Evolutionary conservation across 2,888 invertebrate species (phyloP), one percentile per base, ranked within the genome.

Genomic region (Stenotaenia linearis): DNA sequence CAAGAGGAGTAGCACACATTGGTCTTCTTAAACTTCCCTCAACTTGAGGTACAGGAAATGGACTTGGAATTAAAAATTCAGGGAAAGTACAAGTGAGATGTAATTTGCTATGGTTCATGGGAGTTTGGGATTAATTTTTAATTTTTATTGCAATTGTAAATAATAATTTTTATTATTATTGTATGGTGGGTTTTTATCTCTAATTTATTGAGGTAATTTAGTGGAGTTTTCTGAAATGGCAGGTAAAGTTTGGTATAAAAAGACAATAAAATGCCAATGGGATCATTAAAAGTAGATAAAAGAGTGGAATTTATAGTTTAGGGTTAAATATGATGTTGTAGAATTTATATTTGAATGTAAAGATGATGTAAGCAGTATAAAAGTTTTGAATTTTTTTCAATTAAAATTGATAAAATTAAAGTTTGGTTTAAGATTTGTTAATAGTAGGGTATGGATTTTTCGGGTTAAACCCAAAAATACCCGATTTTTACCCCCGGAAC

Each of bases 31-130:
- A 61, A 61, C 28, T 18, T 15, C 10, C 3, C 37, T 37, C 37
- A 12, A 37, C 37, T 45, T 45, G 18, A n/a, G 45, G 1, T 45
- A 18, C 45, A 45, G 45, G 45, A 45, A 45, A 45, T 45, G n/a
- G 45, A 45, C 61, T 61, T 61, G 61, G 25, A 61, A 61, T 61
- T 61, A 61, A 61, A 61, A 61, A 61, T 61, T 25, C 25, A 61
- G 25, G 6, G 3, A 25, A 61, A 23, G 23, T 5, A 61, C 12
- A 40, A 40, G n/a, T n/a, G 15, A 15, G 45, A 45, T 45, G n/a
- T 45, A 15, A 45, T 45, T 45, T 40, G 40, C 12, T 12, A 40
- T 40, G 40, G 40, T 40, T 40, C 40, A 40, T 32, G 40, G 5
- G 10, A 15, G 9, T 6, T 40, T 40, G 9, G 1, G 18, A 7